phyloP scores from a whole-genome alignment of 2,888 invertebrate genomes.

The Diarsia mendica region DNA sequence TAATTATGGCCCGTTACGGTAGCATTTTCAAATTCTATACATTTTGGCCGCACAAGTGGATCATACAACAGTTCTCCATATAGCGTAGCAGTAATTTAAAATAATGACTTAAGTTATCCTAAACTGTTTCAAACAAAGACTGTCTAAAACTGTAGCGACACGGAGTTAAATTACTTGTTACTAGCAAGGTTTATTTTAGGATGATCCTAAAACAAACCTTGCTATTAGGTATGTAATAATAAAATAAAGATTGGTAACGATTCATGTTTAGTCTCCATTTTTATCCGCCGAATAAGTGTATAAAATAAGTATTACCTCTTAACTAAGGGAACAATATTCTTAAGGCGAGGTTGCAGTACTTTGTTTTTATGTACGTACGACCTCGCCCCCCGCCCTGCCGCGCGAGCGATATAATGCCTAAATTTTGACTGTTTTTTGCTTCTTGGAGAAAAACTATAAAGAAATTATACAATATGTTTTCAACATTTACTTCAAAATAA shows the following conservation, averaged over 20 bases:
- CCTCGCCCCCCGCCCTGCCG: too few species aligned
- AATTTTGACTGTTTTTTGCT: too few species aligned
- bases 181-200: too few species aligned
- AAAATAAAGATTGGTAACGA: background rate
- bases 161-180: background rate
- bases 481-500: too few species aligned
- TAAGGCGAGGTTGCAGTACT: too few species aligned
- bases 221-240: background rate
- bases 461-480: too few species aligned
- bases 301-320: background rate
- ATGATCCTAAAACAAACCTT: background rate
- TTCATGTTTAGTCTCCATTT: background rate
- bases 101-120: background rate
- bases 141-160: background rate
- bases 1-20: background rate
- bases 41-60: slow-evolving; percentile 3
- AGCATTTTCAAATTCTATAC: background rate
- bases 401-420: too few species aligned
- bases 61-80: background rate
- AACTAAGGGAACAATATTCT: background rate
- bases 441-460: too few species aligned
- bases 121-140: background rate
- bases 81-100: background rate
- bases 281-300: background rate
- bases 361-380: too few species aligned